Evolutionary conservation across 2,888 invertebrate species (phyloP).

Genomic region (Andrena flavipes): DNA sequence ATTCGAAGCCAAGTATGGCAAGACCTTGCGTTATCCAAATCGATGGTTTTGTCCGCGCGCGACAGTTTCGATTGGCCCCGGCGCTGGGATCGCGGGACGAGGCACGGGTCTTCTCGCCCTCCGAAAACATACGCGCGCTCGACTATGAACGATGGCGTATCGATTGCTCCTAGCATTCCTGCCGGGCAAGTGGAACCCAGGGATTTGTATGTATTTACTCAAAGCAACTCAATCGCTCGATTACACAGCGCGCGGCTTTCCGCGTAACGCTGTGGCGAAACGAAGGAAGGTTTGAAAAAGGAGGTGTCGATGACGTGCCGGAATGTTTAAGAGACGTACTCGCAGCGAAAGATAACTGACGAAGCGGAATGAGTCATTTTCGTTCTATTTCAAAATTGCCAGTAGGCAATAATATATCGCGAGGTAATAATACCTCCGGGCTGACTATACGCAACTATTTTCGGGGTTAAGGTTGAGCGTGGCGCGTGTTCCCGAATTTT

Average conservation of each 20-base stretch:
- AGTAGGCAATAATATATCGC: background rate
- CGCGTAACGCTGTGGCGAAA: too few species aligned
- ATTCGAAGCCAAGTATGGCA: conserved; percentile 65
- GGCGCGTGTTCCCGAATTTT: background rate
- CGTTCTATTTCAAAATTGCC: background rate
- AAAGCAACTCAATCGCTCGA: too few species aligned
- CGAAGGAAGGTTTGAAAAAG: too few species aligned
- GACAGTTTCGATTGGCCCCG: too few species aligned
- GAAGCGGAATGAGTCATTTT: background rate
- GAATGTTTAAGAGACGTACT: background rate
- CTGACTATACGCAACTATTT: conserved; percentile 15
- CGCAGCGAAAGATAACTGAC: background rate
- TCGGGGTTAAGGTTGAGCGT: background rate
- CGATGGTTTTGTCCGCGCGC: conserved; percentile 32
- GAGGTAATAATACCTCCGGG: conserved; percentile 7
- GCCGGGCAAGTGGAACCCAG: too few species aligned
- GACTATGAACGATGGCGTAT: too few species aligned
- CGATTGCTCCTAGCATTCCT: background rate
- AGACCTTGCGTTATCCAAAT: conserved; percentile 63
- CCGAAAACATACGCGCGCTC: too few species aligned
- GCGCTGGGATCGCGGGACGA: too few species aligned
- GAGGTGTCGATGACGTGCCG: background rate
- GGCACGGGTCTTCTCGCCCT: too few species aligned
- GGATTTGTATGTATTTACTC: too few species aligned
- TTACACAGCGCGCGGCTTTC: too few species aligned